Evolutionary conservation across 2,113 vertebrate species (phyloP), one percentile per base, ranked within the genome.

Genomic region (Nothocercus julius): DNA sequence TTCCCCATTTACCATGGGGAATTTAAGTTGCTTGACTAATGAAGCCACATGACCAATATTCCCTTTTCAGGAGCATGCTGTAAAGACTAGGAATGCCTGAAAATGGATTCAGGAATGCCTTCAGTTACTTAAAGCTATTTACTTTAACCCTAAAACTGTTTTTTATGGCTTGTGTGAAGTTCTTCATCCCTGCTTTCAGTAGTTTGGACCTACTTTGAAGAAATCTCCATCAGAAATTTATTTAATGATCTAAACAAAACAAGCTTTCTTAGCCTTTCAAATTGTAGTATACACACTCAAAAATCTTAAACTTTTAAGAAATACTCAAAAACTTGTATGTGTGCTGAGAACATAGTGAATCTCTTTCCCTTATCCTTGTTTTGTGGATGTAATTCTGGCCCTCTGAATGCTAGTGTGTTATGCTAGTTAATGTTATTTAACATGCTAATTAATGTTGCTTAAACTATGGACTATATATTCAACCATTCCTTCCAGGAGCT

Each of bases 1-100:
- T 61, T n/a, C n/a, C n/a, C n/a, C 93, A 90, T 96, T 97, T 94
- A 93, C 79, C 79, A 85, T 61, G 61, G 82, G 79, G 87, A 91
- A 95, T 96, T 95, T 85, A 91, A 81, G 2, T 90, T 91, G 94
- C 91, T 87, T 89, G 86, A 87, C 82, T 82, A 75, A 54, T 93
- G 92, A 94, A 92, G 86, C 67, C 84, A 40, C 54, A 36, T 92
- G 68, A 90, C 32, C 87, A 82, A 83, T 92, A 75, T 62, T 89
- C 32, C 56, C 32, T 53, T 82, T 89, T 66, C n/a, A 91, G 47
- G 40, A 69, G 53, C 4, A 7, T 11, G 79, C 9, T 76, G 16
- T 59, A 68, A 24, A 72, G 36, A 44, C 13, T 32, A 67, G 27
- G n/a, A 90, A 83, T 84, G 4, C 11, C 9, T 42, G 58, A 87